Percentiles rank a stretch among this genome's conserved stretches.
These are phyloP conservation scores for Siniperca chuatsi DNA, from an alignment of 2,113 vertebrate species.

Conservation along the genomic window DNA sequence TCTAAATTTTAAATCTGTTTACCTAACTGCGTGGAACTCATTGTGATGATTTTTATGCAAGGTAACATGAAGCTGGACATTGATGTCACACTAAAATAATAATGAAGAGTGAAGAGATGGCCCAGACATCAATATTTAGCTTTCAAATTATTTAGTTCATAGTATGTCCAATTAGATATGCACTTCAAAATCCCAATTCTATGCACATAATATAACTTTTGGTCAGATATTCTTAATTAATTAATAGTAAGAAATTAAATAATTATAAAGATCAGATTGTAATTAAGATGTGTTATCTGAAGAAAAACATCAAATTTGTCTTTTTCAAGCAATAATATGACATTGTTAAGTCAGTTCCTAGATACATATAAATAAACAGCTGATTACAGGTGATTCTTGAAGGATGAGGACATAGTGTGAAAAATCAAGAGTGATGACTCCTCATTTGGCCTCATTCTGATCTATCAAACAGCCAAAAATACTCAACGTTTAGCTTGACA, in stretches of 20 bases:
- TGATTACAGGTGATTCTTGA: background rate
- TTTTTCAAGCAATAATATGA: background rate
- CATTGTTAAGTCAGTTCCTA: background rate
- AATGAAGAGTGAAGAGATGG: background rate
- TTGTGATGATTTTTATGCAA: background rate
- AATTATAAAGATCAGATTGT: background rate
- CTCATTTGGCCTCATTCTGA: slow-evolving; percentile 13
- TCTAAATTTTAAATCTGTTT: background rate
- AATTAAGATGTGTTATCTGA: background rate
- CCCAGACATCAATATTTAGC: background rate
- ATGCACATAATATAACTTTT: background rate
- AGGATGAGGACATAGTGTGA: background rate
- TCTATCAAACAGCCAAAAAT: slow-evolving; percentile 38
- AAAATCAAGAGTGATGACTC: background rate
- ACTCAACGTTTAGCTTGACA: slow-evolving; percentile 32
- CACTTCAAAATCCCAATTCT: background rate
- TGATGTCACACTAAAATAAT: background rate
- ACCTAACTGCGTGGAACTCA: background rate
- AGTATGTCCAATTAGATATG: background rate
- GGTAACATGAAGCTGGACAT: background rate
- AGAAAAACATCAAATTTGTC: background rate
- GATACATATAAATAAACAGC: background rate
- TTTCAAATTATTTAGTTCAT: background rate
- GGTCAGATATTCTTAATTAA: background rate
- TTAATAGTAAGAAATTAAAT: background rate